These are phyloP conservation scores for Sebastes fasciatus DNA, from an alignment of 2,113 vertebrate genomes.

Conservation along the genomic window DNA sequence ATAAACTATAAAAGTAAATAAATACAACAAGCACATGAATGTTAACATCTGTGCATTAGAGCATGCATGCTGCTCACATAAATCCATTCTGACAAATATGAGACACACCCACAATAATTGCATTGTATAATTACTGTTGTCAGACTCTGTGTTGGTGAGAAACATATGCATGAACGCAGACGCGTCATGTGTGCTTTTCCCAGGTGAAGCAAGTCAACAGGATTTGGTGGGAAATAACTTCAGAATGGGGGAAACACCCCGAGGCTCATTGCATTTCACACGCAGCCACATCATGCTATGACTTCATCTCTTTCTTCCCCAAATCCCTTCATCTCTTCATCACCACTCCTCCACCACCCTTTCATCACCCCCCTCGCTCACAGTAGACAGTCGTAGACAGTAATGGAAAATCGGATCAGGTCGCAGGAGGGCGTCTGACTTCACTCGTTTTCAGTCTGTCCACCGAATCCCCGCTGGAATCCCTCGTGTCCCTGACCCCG, in stretches of 20 bases:
- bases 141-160: not conserved
- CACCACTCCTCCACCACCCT: constrained; percentile 44
- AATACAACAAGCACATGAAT: not conserved
- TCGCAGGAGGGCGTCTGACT: constrained; percentile 68
- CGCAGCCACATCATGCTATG: constrained; percentile 35
- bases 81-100: no score
- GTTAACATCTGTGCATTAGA: not conserved
- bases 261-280: constrained; percentile 67
- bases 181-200: constrained; percentile 17
- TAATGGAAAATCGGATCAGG: constrained; percentile 74
- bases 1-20: not conserved
- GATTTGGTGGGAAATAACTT: constrained; percentile 60
- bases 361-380: constrained; percentile 68
- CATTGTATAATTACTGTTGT: constrained; percentile 13
- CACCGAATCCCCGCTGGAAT: constrained; percentile 38
- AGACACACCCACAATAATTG: not conserved
- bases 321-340: constrained; percentile 64
- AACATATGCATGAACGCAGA: constrained; percentile 20
- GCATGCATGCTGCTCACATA: not conserved
- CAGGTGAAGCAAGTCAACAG: constrained; percentile 35
- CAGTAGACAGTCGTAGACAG: constrained; percentile 71
- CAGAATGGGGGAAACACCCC: constrained; percentile 33
- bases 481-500: constrained; percentile 10
- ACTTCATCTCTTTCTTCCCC: constrained; percentile 52
- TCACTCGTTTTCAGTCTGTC: constrained; percentile 46